These are phyloP conservation scores for Microtus montanus DNA, from an alignment of 2,113 vertebrate species.

Conservation along the genomic window DNA sequence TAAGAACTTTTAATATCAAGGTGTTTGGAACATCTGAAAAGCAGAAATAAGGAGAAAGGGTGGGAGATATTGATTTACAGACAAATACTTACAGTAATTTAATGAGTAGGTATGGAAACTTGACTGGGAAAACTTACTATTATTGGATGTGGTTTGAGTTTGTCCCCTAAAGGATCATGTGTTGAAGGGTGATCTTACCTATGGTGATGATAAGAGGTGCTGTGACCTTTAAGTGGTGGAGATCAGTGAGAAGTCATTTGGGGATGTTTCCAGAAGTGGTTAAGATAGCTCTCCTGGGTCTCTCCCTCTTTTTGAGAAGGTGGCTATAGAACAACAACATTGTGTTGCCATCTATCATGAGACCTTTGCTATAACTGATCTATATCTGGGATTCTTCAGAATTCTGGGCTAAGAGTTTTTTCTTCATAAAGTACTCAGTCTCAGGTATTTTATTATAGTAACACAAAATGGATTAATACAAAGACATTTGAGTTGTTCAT, in stretches of 20 bases:
- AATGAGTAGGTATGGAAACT: neutral
- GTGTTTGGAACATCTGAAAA: conserved; percentile 27
- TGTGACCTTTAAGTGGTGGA: neutral
- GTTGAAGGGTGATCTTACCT: neutral
- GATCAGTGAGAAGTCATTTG: neutral
- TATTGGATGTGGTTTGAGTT: neutral
- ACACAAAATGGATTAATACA: neutral
- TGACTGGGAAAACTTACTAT: neutral
- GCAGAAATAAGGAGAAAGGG: neutral
- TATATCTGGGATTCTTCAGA: neutral
- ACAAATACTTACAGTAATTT: neutral
- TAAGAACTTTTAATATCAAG: neutral
- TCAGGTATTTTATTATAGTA: neutral
- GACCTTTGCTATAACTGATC: neutral
- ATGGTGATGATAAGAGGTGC: neutral
- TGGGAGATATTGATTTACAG: neutral
- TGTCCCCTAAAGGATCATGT: neutral
- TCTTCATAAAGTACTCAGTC: neutral
- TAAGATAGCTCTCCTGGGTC: neutral
- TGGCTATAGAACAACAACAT: neutral
- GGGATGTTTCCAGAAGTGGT: neutral
- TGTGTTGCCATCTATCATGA: neutral
- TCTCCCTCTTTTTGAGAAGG: neutral
- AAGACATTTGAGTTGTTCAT: neutral
- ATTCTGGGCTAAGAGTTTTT: neutral